These are phyloP conservation scores for Volucella zonaria DNA, from an alignment of 2,888 invertebrate genomes.

Conservation along the genomic window DNA sequence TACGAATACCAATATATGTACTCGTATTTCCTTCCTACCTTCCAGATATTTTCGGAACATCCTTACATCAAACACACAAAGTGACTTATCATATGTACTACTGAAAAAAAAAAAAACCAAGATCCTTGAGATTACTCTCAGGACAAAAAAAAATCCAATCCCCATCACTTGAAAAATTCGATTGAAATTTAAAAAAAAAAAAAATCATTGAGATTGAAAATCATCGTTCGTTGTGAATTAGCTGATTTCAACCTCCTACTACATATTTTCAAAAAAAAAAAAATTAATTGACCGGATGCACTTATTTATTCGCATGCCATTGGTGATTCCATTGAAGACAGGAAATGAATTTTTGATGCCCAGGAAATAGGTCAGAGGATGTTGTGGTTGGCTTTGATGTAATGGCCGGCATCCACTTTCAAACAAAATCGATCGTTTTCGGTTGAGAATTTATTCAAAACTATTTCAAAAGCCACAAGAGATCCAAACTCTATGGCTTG, in stretches of 20 bases:
- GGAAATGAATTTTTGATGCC: slow-evolving; percentile 52
- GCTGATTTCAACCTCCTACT: neutral
- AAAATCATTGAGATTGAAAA: too few relatives aligned
- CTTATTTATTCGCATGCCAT: slow-evolving; percentile 13
- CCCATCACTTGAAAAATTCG: too few relatives aligned
- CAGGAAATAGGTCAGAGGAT: slow-evolving; percentile 58
- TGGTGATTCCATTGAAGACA: slow-evolving; percentile 36
- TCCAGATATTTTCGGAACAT: too few relatives aligned
- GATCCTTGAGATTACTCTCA: too few relatives aligned
- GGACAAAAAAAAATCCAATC: too few relatives aligned
- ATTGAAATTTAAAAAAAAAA: too few relatives aligned
- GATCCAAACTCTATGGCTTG: neutral
- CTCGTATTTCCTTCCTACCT: too few relatives aligned
- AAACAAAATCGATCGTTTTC: slow-evolving; percentile 4
- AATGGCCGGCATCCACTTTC: neutral
- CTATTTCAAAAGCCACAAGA: neutral
- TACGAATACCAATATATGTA: too few relatives aligned
- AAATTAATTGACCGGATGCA: neutral
- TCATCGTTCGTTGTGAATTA: neutral
- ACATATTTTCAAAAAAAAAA: neutral
- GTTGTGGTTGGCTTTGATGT: slow-evolving; percentile 41
- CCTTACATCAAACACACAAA: too few relatives aligned
- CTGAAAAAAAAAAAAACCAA: too few relatives aligned
- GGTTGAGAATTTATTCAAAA: slow-evolving; percentile 10
- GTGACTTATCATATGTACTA: too few relatives aligned